Conservation (phyloP, 2,113 vertebrate species). For the Rissa tridactyla region DNA sequence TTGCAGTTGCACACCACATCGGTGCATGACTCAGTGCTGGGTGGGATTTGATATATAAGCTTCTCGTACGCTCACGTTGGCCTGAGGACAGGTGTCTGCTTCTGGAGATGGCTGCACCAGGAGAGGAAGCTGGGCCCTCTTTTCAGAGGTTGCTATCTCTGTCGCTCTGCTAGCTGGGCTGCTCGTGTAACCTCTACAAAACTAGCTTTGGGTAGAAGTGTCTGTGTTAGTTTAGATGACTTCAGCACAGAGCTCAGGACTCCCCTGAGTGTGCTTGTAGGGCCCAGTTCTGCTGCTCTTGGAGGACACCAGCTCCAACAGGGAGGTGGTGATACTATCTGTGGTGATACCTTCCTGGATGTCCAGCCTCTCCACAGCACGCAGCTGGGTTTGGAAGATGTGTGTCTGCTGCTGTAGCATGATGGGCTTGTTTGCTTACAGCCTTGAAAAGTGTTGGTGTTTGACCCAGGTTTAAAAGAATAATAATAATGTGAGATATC, state of each 20-base stretch:
- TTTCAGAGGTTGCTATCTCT: not conserved
- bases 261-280: not conserved
- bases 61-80: not conserved
- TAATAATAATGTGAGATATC: not conserved
- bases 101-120: not conserved
- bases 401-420: not conserved
- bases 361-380: not conserved
- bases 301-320: not conserved
- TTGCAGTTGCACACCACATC: slow-evolving; percentile 10
- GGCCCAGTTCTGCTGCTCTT: not conserved
- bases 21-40: slow-evolving; percentile 34
- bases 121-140: not conserved
- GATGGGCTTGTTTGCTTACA: not conserved
- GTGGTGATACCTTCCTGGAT: not conserved
- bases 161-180: not conserved
- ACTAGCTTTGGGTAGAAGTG: not conserved
- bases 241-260: not conserved
- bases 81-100: not conserved
- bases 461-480: not conserved
- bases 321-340: not conserved
- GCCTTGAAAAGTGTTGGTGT: not conserved
- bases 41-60: slow-evolving; percentile 48
- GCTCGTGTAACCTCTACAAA: accelerated
- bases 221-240: not conserved
- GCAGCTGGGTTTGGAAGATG: not conserved